Base-by-base conservation (phyloP, 2,888 invertebrate genomes). In the Drosophila prolongata region DNA sequence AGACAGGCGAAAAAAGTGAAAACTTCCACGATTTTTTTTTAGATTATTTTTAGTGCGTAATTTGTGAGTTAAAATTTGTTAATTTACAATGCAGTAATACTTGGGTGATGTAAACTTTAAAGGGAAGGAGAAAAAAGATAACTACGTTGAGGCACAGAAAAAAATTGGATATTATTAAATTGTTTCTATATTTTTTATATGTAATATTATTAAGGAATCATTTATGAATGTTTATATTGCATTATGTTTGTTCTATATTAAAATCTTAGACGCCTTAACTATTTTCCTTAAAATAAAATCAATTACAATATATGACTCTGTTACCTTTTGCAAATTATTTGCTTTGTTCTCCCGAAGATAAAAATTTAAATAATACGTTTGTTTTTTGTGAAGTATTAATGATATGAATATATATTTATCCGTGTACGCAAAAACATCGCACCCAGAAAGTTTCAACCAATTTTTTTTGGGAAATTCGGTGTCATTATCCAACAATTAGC, bases 401-500 rank as follows among this genome's bases (percentile, higher is more conserved):
- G 1, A 10, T 30, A 9, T 30, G 24, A 24, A 0, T 4, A 6
- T 6, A 9, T 40, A 6, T 38, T 50, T 24, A 13, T 37, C 6
- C 35, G 14, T 47, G 14, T 19, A 6, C 13, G 10, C 24, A 3
- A 24, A 47, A 34, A 38, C 9, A 37, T 35, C 16, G 16, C 42
- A 49, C 62, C 59, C 27, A 49, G 42, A 57, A n/a, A 40, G 27
- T 14, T 35, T 11, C 1, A 27, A 30, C 27, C 27, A 30, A 34
- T n/a, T 35, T 35, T 38, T 1, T 13, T 43, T 6, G 24, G 14
- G 14, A 40, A 56, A 37, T 53, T 61, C 19, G 30, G 24, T 38
- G 70, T 71, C 70, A 71, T 71, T 71, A 61, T 70, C 44, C 70
- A 61, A 69, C 70, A 70, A 71, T 71, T 71, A 71, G 56, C 37